phyloP scores from a whole-genome alignment of 2,113 vertebrate genomes.

The Ellobius talpinus region DNA sequence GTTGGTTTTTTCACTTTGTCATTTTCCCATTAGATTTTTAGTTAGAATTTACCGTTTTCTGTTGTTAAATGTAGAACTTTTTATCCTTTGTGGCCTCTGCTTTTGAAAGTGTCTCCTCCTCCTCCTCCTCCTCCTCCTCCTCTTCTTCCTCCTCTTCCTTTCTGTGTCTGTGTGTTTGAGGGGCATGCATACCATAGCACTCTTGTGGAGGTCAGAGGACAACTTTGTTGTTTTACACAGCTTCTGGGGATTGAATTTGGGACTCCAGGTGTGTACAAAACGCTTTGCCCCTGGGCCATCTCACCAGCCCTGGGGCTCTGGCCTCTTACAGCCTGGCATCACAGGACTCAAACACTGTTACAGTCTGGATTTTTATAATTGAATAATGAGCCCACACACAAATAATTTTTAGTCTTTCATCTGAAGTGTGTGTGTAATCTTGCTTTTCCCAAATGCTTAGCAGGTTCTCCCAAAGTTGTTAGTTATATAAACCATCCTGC shows the following conservation, averaged over 20 bases:
- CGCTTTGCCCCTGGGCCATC: neutral
- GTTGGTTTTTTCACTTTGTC: neutral
- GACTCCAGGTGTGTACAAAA: neutral
- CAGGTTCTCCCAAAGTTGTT: slow-evolving; percentile 47
- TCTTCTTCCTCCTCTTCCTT: neutral
- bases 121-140: neutral
- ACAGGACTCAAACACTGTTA: neutral
- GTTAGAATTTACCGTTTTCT: neutral
- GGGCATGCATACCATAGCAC: neutral
- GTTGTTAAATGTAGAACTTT: neutral
- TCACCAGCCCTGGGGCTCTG: neutral
- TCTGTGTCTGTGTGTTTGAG: neutral
- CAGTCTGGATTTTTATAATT: neutral
- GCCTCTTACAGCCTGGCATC: neutral
- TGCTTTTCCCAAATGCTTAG: slow-evolving; percentile 27
- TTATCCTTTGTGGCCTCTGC: neutral
- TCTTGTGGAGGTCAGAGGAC: neutral
- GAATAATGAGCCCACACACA: neutral
- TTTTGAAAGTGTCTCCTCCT: neutral
- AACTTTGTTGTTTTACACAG: neutral
- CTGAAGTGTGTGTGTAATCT: neutral
- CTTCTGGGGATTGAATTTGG: neutral
- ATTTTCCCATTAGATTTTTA: neutral
- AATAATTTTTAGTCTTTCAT: neutral
- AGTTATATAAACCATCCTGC: neutral